These are phyloP conservation scores for Steinernema khuongi DNA, from an alignment of 1,140 invertebrate genomes.

Conservation along the genomic window DNA sequence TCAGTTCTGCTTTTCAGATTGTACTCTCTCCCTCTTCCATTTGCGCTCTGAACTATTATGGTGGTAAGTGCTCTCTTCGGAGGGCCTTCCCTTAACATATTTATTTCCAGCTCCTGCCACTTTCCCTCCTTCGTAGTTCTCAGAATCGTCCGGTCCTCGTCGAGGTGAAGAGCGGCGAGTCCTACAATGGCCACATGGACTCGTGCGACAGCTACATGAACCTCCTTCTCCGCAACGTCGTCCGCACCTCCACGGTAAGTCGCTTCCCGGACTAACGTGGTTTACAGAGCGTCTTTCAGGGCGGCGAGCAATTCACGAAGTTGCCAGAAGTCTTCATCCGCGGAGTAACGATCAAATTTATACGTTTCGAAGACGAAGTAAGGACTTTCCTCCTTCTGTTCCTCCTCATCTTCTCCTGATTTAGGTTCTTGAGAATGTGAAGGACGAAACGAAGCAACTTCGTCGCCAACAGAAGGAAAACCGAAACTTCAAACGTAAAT, in stretches of 20 bases:
- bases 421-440: neutral
- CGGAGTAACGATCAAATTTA: neutral
- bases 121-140: neutral
- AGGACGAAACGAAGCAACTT: neutral
- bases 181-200: neutral
- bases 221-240: neutral
- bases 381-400: neutral
- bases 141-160: neutral
- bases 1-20: too few species aligned
- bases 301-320: neutral
- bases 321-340: neutral
- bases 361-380: neutral
- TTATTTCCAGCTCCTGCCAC: neutral
- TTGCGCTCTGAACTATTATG: too few species aligned
- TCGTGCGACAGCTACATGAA: neutral
- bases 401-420: neutral
- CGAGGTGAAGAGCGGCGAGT: neutral
- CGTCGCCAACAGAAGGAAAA: neutral
- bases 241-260: neutral
- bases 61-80: neutral
- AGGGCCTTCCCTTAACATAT: neutral
- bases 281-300: neutral
- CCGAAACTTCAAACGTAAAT: neutral
- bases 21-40: too few species aligned
- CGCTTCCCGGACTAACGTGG: neutral